Evolutionary conservation across 2,888 invertebrate species (phyloP), one percentile per base, ranked within the genome.

Genomic region (Schizotus pectinicornis): DNA sequence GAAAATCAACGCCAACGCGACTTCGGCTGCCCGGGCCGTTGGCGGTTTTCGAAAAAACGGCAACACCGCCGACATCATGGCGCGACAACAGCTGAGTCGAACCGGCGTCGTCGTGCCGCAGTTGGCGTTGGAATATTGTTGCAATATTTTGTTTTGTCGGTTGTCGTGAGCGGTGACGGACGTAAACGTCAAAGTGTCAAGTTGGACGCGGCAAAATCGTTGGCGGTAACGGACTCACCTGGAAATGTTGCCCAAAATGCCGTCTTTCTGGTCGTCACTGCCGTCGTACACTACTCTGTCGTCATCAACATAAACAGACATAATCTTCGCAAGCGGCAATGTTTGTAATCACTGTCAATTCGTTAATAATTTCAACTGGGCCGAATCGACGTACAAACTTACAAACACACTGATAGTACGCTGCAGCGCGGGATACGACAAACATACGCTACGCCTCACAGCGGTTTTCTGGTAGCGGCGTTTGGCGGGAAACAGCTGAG

Each of bases 401-500:
- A n/a, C n/a, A n/a, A n/a, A n/a, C n/a, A 57, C 64, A 68, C 67
- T 72, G 59, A 63, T 69, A 68, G 64, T 72, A 74, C 72, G 68
- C 73, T 68, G 74, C 71, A 75, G 77, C 77, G 77, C 78, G 78
- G 76, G 74, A 75, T 76, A 50, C 69, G 74, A 74, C 77, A 72
- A 78, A 80, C 79, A 79, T 79, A 81, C 82, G 80, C 80, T 81
- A 82, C 80, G 82, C 81, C 80, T 79, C 80, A 79, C 81, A 80
- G 81, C 81, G 80, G 83, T 83, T 84, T 83, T 83, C 84, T 84
- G 85, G 84, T 84, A 84, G 84, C 83, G 83, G 80, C 81, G 82
- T 83, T 84, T 85, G 85, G 85, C 86, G 86, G 86, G 86, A 86
- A 86, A 86, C 86, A 86, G 86, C 86, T 86, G 85, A 84, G 84